Conservation (phyloP, 2,113 vertebrate species). For the Zosterops lateralis region DNA sequence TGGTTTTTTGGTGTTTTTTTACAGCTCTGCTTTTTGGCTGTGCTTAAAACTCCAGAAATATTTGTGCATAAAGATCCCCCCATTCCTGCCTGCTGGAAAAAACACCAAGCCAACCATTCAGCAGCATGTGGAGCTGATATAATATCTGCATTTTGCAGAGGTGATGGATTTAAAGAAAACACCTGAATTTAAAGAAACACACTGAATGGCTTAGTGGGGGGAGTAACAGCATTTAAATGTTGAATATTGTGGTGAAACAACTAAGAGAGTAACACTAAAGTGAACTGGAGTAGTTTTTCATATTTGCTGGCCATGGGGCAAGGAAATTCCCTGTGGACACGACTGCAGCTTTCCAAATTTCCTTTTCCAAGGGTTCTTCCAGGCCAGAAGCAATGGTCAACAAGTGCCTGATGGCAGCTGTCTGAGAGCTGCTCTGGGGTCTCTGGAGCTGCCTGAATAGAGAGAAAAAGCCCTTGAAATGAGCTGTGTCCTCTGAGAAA, state of each 20-base stretch:
- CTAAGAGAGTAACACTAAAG: not conserved
- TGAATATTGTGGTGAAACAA: not conserved
- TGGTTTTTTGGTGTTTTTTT: not conserved
- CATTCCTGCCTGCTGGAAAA: not conserved
- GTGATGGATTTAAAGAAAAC: not conserved
- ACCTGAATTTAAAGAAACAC: not conserved
- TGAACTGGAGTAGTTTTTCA: not conserved
- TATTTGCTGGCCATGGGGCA: not conserved
- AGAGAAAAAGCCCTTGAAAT: constrained; percentile 1
- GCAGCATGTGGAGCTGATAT: not conserved
- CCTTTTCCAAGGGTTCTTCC: not conserved
- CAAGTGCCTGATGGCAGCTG: not conserved
- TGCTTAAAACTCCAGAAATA: not conserved
- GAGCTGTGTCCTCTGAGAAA: constrained; percentile 60
- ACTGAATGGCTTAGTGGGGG: not conserved
- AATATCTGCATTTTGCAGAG: not conserved
- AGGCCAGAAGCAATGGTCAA: not conserved
- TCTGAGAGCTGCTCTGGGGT: not conserved
- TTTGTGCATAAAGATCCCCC: not conserved
- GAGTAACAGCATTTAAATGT: not conserved
- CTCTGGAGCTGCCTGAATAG: not conserved
- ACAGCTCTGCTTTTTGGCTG: not conserved
- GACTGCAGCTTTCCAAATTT: not conserved
- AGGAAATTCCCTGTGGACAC: not conserved
- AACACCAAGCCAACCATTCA: not conserved